A percentile compares a stretch with the other conserved stretches of the same genome.
These are phyloP conservation scores for Chironomus riparius DNA, from an alignment of 2,888 invertebrate genomes.

Conservation along the genomic window DNA sequence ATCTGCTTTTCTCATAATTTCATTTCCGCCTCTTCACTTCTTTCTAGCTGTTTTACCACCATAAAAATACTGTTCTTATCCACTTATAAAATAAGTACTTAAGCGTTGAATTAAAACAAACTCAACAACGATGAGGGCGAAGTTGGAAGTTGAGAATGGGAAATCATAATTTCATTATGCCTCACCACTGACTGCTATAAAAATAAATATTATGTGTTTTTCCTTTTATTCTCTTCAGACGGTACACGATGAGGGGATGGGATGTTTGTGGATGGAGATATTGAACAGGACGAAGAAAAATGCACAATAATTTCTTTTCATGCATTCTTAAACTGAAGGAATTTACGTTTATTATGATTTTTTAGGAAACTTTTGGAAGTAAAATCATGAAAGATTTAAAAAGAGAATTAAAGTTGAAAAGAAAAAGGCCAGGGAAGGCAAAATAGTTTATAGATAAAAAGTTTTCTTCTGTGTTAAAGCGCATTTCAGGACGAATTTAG, in stretches of 20 bases:
- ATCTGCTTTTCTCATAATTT: slow-evolving; percentile 17
- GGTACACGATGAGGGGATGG: not conserved
- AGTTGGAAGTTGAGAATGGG: not conserved
- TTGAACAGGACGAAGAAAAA: not conserved
- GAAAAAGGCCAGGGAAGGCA: no score
- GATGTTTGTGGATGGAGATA: not conserved
- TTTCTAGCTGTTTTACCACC: not conserved
- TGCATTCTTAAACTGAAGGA: not conserved
- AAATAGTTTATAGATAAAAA: no score
- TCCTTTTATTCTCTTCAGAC: not conserved
- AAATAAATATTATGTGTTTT: slow-evolving; percentile 5
- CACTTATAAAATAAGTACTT: slow-evolving; percentile 24
- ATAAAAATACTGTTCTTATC: slow-evolving; percentile 21
- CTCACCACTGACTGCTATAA: not conserved
- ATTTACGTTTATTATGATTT: no score
- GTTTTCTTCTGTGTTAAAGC: no score
- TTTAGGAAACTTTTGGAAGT: no score
- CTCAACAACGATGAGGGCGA: not conserved
- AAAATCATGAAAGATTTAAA: no score
- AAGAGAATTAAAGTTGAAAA: no score
- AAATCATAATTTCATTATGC: slow-evolving; percentile 25
- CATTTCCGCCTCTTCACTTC: slow-evolving; percentile 2
- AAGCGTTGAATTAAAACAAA: slow-evolving; percentile 17
- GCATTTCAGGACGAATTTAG: no score
- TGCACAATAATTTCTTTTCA: not conserved